Conservation (phyloP, 35 echinoderm and acorn worm species). For the Hemicentrotus pulcherrimus region DNA sequence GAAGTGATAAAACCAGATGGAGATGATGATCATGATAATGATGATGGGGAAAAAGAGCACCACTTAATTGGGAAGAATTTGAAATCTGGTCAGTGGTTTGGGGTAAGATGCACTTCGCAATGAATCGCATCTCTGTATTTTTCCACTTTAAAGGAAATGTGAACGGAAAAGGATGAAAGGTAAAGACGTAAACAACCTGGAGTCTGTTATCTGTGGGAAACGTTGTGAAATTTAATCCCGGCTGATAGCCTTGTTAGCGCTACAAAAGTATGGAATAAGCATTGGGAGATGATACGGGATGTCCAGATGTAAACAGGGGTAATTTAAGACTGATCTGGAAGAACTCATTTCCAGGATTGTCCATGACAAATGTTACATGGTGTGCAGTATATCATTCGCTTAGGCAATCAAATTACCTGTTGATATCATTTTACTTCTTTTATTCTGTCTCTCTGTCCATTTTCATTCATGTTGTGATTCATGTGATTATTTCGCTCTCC, state of each 20-base stretch:
- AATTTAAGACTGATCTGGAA: background rate
- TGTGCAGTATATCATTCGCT: no score
- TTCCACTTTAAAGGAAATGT: background rate
- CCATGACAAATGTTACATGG: background rate
- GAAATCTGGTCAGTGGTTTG: conserved; percentile 16
- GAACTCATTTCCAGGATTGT: background rate
- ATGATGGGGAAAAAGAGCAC: background rate
- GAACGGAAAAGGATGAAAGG: background rate
- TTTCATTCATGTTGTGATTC: no score
- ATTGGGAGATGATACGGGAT: background rate
- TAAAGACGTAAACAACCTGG: background rate
- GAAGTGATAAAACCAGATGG: background rate
- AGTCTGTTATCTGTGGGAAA: conserved; percentile 2
- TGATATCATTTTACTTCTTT: no score
- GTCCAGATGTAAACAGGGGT: background rate
- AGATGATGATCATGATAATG: background rate
- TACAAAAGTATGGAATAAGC: background rate
- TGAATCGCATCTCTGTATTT: conserved; percentile 10
- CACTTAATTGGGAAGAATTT: background rate
- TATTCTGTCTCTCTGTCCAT: no score
- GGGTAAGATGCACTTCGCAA: background rate
- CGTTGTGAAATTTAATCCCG: background rate
- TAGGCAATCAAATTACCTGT: no score
- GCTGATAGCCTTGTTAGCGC: background rate
- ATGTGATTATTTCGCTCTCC: no score